Conservation (phyloP, 1,140 invertebrate species). For the Elysia chlorotica region DNA sequence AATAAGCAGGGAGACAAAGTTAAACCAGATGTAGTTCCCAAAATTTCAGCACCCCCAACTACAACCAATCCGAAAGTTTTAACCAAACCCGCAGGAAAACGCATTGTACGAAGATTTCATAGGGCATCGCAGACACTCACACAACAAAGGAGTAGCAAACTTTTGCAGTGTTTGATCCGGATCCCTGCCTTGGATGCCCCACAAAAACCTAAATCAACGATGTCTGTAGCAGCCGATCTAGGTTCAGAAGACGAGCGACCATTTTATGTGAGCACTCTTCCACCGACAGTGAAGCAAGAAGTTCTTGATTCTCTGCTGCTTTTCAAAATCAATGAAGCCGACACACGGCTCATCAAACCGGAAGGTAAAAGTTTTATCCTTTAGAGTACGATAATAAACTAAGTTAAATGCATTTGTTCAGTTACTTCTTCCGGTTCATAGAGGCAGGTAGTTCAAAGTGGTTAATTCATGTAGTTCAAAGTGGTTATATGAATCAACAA, state of each 20-base stretch:
- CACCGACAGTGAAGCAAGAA: neutral
- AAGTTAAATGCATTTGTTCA: neutral
- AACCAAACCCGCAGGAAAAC: neutral
- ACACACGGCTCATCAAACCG: neutral
- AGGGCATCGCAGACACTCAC: neutral
- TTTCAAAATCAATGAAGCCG: neutral
- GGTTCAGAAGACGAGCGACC: neutral
- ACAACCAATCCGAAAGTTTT: too few species aligned
- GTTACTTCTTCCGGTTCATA: neutral
- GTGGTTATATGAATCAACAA: too few species aligned
- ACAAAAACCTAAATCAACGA: neutral
- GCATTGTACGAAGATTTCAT: conserved; percentile 1
- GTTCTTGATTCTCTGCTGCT: neutral
- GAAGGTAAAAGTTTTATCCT: neutral
- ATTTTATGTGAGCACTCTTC: neutral
- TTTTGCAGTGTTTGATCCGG: neutral
- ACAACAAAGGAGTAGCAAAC: neutral
- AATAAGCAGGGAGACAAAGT: too few species aligned
- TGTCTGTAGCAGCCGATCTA: neutral
- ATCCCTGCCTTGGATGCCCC: neutral
- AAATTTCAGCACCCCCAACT: too few species aligned
- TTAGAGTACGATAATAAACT: neutral
- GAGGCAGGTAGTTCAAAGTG: too few species aligned
- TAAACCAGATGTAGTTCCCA: too few species aligned
- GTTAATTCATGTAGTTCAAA: too few species aligned